A percentile compares a stretch with the other conserved stretches of the same genome.
phyloP scores from a whole-genome alignment of 2,888 invertebrate species.

The Hylaea fasciaria region DNA sequence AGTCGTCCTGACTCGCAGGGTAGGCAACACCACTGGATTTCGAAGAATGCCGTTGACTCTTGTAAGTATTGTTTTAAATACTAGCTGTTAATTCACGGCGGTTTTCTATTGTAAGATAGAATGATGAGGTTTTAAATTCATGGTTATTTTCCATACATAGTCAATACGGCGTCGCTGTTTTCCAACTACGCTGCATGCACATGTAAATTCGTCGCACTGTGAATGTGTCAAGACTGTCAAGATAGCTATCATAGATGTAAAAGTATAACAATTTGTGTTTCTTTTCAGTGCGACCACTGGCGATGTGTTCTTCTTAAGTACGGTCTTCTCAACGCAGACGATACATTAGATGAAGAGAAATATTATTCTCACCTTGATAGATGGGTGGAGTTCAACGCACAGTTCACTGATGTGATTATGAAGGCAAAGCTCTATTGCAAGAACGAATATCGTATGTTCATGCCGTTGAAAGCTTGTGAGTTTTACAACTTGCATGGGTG shows the following conservation, averaged over 20 bases:
- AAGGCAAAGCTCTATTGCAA: conserved; percentile 61
- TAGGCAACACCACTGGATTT: conserved; percentile 50
- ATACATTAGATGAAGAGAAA: conserved; percentile 52
- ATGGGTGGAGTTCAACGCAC: conserved; percentile 64
- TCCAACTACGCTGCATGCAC: too few relatives aligned
- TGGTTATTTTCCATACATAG: too few relatives aligned
- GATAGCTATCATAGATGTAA: too few relatives aligned
- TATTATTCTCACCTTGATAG: conserved; percentile 62
- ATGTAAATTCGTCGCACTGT: too few relatives aligned
- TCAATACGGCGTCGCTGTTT: too few relatives aligned
- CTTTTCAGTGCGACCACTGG: conserved; percentile 64
- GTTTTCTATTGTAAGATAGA: too few relatives aligned
- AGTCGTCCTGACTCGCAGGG: conserved; percentile 34
- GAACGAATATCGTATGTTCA: conserved; percentile 36
- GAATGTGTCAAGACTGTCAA: too few relatives aligned
- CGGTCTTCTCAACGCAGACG: conserved; percentile 44
- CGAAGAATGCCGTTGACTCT: conserved; percentile 24
- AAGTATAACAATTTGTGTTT: not conserved
- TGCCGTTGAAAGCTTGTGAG: conserved; percentile 56
- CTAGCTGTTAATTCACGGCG: too few relatives aligned
- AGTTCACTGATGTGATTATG: conserved; percentile 53
- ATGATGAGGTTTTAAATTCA: too few relatives aligned
- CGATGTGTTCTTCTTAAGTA: conserved; percentile 62
- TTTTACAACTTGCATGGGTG: conserved; percentile 57
- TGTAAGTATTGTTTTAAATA: conserved; percentile 15